Conservation (phyloP, 2,888 invertebrate genomes). For the Tupiocoris notatus region DNA sequence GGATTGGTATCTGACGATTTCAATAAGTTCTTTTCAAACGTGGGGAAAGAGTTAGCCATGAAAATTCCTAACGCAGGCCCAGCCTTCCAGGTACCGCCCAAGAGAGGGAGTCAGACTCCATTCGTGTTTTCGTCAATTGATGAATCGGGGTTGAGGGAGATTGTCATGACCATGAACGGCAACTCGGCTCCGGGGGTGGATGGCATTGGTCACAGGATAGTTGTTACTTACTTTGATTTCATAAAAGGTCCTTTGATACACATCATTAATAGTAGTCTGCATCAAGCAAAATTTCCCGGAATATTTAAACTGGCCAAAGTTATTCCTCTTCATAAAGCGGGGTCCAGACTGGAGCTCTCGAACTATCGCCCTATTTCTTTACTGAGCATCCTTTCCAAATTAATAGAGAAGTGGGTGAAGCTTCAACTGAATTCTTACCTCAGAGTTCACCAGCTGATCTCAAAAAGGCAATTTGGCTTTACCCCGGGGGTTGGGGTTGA, state of each 20-base stretch:
- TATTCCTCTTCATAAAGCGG: neutral
- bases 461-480: constrained; percentile 1
- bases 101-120: neutral
- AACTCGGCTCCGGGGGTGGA: constrained; percentile 9
- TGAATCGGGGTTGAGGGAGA: neutral
- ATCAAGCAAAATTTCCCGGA: neutral
- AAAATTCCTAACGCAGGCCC: neutral
- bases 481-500: neutral
- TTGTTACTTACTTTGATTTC: neutral
- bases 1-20: constrained; percentile 1
- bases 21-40: constrained; percentile 13
- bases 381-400: neutral
- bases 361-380: constrained; percentile 6
- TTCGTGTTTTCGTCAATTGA: constrained; percentile 4
- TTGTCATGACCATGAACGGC: neutral
- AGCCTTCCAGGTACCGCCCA: neutral
- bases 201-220: neutral
- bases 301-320: neutral
- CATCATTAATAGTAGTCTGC: neutral
- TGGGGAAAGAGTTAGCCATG: neutral
- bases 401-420: neutral
- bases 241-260: neutral
- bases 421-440: neutral
- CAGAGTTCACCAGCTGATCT: neutral
- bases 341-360: neutral